These are phyloP conservation scores for Eufriesea mexicana DNA, from an alignment of 1,140 invertebrate genomes.

Conservation along the genomic window DNA sequence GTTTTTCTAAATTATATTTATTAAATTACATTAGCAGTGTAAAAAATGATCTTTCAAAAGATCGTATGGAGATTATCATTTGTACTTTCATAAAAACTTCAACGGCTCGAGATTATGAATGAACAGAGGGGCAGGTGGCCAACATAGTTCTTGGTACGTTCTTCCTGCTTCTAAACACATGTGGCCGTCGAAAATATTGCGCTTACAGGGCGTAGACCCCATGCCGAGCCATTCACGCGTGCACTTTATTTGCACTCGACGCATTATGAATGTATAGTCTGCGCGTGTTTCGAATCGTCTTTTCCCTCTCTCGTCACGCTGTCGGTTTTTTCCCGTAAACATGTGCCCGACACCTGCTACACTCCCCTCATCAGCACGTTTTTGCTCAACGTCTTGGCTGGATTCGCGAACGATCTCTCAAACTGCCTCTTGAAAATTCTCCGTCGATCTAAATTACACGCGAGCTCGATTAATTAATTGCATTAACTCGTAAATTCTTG, in stretches of 20 bases:
- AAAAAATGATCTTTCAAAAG: background rate
- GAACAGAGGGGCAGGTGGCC: slow-evolving; percentile 31
- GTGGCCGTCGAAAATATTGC: slow-evolving; percentile 35
- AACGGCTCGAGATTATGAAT: slow-evolving; percentile 23
- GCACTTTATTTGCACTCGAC: slow-evolving; percentile 43
- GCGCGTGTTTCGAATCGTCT: slow-evolving; percentile 34
- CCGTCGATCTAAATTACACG: background rate
- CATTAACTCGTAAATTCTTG: background rate
- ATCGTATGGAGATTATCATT: background rate
- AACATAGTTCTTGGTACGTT: slow-evolving; percentile 9
- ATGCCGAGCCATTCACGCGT: slow-evolving; percentile 53
- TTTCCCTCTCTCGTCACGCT: slow-evolving; percentile 25
- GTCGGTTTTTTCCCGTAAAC: slow-evolving; percentile 15
- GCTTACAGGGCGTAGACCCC: slow-evolving; percentile 47
- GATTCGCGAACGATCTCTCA: slow-evolving; percentile 24
- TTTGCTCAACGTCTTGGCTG: slow-evolving; percentile 17
- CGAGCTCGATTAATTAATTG: background rate
- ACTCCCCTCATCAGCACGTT: slow-evolving; percentile 22
- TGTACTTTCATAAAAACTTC: background rate
- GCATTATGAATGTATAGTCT: slow-evolving; percentile 47
- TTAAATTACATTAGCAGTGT: rapidly evolving
- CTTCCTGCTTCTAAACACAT: slow-evolving; percentile 51
- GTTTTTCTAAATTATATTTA: background rate
- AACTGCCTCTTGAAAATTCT: background rate
- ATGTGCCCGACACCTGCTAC: slow-evolving; percentile 53